These are phyloP conservation scores for Brachionus sp. DNA, from an alignment of 1,140 invertebrate species.

Conservation along the genomic window DNA sequence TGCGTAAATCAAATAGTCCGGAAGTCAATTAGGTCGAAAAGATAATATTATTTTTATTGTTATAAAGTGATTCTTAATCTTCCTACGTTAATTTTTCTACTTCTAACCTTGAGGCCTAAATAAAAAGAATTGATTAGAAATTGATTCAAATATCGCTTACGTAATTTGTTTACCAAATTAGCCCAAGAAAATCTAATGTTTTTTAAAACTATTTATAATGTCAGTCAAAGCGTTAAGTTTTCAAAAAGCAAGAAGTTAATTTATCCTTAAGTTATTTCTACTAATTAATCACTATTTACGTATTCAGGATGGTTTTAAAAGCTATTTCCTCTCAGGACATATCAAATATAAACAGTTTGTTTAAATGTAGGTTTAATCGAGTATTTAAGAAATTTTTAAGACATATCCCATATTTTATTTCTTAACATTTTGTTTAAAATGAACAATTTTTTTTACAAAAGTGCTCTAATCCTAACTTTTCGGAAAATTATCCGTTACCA, in stretches of 20 bases:
- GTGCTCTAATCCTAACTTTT: too few species aligned
- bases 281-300: conserved; percentile 3
- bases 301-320: neutral
- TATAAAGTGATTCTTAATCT: neutral
- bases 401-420: neutral
- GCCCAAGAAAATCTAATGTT: neutral
- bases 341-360: neutral
- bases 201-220: neutral
- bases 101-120: neutral
- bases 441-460: neutral
- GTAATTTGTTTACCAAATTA: neutral
- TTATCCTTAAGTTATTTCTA: conserved; percentile 4
- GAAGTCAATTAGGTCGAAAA: neutral
- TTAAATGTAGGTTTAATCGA: neutral
- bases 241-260: neutral
- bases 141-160: neutral
- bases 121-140: neutral
- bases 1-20: neutral
- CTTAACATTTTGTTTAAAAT: neutral
- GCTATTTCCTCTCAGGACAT: conserved; percentile 4
- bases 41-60: neutral
- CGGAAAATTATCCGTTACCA: neutral
- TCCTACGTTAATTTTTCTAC: neutral
- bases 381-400: neutral
- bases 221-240: conserved; percentile 2